Percentiles rank a stretch among this genome's conserved stretches.
Evolutionary conservation across 2,888 invertebrate genomes (phyloP).

Genomic region (Tupiocoris notatus): DNA sequence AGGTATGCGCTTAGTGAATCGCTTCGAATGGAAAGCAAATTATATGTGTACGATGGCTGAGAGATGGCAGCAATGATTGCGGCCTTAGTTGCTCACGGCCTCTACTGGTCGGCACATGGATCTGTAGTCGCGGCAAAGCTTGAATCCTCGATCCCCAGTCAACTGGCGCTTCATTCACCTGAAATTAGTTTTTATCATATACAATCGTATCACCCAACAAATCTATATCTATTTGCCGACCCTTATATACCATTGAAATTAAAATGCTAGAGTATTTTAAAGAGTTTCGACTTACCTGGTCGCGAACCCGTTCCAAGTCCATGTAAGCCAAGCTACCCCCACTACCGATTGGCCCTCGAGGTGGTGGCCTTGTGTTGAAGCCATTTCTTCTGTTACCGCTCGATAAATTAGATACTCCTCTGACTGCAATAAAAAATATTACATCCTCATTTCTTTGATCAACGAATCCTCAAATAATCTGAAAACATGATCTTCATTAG

Average conservation of each 20-base stretch:
- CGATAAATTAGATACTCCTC: not conserved
- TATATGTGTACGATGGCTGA: constrained; percentile 22
- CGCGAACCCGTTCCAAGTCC: constrained; percentile 10
- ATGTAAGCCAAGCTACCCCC: constrained; percentile 24
- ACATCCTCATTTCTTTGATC: not conserved
- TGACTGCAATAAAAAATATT: not conserved
- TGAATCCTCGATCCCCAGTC: constrained; percentile 30
- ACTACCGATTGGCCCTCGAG: not conserved
- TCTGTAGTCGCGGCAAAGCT: constrained; percentile 16
- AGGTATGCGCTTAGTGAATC: not conserved
- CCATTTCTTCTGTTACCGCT: constrained; percentile 6
- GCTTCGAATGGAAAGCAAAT: too few species aligned
- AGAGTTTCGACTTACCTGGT: not conserved
- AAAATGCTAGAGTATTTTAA: too few species aligned
- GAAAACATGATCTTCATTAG: not conserved
- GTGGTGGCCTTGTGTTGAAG: not conserved
- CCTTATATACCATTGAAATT: too few species aligned
- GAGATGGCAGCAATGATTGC: not conserved
- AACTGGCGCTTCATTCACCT: not conserved
- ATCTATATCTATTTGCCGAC: too few species aligned
- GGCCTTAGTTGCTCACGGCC: not conserved
- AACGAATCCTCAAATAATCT: too few species aligned
- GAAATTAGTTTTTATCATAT: too few species aligned
- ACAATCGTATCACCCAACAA: too few species aligned
- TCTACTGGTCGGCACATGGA: constrained; percentile 18